Conservation (phyloP, 2,113 vertebrate genomes). For the human region GRCh38 chr1:72639501-72640000, state of each 20-base stretch:
- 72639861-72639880: background rate
- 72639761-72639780: background rate
- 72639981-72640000: background rate
- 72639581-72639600: background rate
- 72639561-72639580: background rate
- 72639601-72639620: background rate
- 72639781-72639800: background rate
- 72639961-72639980: background rate
- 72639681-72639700: background rate
- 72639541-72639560: background rate
- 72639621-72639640: background rate
- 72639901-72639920: background rate
- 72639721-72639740: background rate
- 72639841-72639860: background rate
- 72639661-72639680: background rate
- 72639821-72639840: background rate
- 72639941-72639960: background rate
- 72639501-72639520: background rate
- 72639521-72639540: background rate
- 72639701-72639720: background rate
- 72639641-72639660: background rate
- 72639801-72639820: background rate
- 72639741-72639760: background rate
- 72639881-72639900: background rate
- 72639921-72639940: background rate